These are phyloP conservation scores for Hylia prasina DNA, from an alignment of 2,113 vertebrate genomes.

Conservation along the genomic window DNA sequence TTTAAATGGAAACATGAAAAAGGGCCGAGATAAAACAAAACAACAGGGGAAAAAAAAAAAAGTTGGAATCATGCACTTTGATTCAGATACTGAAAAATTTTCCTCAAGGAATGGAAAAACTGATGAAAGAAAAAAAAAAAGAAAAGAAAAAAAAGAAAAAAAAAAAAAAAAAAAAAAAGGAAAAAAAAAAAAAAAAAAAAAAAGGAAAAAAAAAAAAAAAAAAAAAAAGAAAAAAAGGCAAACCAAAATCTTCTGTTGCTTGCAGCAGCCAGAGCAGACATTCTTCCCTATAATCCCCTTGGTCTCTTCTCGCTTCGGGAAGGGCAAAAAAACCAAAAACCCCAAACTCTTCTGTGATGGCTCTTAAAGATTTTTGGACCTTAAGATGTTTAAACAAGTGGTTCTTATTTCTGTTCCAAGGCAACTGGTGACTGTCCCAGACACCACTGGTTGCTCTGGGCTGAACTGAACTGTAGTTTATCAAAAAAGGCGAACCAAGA, in stretches of 20 bases:
- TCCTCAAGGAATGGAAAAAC: slow-evolving; percentile 68
- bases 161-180: background rate
- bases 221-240: background rate
- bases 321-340: background rate
- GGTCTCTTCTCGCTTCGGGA: background rate
- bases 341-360: background rate
- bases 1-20: slow-evolving; percentile 54
- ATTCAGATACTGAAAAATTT: slow-evolving; percentile 68
- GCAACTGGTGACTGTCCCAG: background rate
- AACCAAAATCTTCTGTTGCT: slow-evolving; percentile 38
- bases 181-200: background rate
- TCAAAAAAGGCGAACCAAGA: background rate
- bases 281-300: slow-evolving; percentile 21
- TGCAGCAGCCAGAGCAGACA: slow-evolving; percentile 15
- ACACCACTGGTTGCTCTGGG: background rate
- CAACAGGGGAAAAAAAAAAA: background rate
- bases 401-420: slow-evolving; percentile 30
- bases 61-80: slow-evolving; percentile 58
- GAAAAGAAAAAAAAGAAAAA: background rate
- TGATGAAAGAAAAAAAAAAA: background rate
- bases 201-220: background rate
- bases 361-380: slow-evolving; percentile 22
- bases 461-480: background rate
- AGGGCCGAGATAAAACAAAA: slow-evolving; percentile 61
- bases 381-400: slow-evolving; percentile 55